Percentiles rank a stretch among this genome's conserved stretches.
Conservation (phyloP, 2,888 invertebrate species). For the Synanthedon vespiformis region DNA sequence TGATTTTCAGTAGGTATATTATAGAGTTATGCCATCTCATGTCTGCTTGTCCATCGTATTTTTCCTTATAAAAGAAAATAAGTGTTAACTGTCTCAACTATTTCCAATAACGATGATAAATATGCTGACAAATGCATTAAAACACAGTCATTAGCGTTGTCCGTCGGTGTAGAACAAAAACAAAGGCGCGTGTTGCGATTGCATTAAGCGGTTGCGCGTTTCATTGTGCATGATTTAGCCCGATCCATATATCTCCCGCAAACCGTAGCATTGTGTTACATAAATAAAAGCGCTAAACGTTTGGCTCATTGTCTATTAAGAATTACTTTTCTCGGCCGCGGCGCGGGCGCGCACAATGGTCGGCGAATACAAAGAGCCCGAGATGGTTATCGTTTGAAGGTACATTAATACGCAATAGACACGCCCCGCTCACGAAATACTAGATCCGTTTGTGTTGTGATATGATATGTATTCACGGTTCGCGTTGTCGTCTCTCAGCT, state of each 20-base stretch:
- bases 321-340: conserved; percentile 59
- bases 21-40: too few species aligned
- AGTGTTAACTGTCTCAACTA: too few species aligned
- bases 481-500: conserved; percentile 8
- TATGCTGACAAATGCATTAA: too few species aligned
- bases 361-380: conserved; percentile 49
- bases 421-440: conserved; percentile 63
- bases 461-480: conserved; percentile 27
- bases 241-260: conserved; percentile 45
- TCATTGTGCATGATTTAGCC: background rate
- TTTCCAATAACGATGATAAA: too few species aligned
- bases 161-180: background rate
- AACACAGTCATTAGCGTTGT: background rate
- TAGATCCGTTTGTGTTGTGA: conserved; percentile 55
- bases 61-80: too few species aligned
- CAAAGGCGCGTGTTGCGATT: background rate
- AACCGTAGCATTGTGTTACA: conserved; percentile 53
- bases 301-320: conserved; percentile 64
- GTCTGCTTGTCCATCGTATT: too few species aligned
- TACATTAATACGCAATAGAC: conserved; percentile 60
- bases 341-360: conserved; percentile 40
- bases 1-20: too few species aligned
- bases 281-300: conserved; percentile 65
- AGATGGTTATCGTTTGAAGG: conserved; percentile 50
- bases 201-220: background rate